Conservation (phyloP, 2,797 vertebrate genomes). For the Nyctalus aviator region DNA sequence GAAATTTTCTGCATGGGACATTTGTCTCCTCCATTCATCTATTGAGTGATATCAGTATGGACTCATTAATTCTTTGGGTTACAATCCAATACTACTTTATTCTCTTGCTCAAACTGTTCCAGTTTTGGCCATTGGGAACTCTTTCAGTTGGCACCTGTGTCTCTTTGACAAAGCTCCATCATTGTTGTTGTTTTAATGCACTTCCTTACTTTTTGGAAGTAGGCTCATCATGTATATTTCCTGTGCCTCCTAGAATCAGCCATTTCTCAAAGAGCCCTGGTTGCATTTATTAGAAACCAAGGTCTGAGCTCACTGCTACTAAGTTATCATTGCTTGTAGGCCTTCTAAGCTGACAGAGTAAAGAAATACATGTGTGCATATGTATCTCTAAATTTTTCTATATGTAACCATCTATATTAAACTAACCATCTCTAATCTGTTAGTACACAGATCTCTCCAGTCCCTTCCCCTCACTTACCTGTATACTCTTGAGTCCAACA, state of each 20-base stretch:
- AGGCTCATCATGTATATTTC: neutral
- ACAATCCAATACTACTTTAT: neutral
- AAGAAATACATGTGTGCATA: neutral
- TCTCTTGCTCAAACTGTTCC: neutral
- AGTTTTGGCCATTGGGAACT: neutral
- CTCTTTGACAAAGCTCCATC: neutral
- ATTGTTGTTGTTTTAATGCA: neutral
- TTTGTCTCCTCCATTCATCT: constrained; percentile 22
- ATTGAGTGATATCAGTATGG: neutral
- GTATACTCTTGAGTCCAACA: neutral
- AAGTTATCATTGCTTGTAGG: neutral
- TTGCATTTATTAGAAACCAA: constrained; percentile 36
- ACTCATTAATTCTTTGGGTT: constrained; percentile 11
- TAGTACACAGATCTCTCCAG: neutral
- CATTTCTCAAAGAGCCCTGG: neutral
- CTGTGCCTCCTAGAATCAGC: neutral
- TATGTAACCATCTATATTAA: constrained; percentile 5
- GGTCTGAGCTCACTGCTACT: neutral
- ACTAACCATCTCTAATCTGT: neutral
- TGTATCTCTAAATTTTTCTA: neutral
- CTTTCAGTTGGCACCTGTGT: constrained; percentile 3
- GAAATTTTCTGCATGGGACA: neutral
- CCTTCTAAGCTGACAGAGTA: neutral
- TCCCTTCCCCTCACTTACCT: neutral
- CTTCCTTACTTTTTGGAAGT: neutral